A percentile compares a stretch with the other conserved stretches of the same genome.
phyloP scores from a whole-genome alignment of 2,888 invertebrate species.

The Polydesmus complanatus region DNA sequence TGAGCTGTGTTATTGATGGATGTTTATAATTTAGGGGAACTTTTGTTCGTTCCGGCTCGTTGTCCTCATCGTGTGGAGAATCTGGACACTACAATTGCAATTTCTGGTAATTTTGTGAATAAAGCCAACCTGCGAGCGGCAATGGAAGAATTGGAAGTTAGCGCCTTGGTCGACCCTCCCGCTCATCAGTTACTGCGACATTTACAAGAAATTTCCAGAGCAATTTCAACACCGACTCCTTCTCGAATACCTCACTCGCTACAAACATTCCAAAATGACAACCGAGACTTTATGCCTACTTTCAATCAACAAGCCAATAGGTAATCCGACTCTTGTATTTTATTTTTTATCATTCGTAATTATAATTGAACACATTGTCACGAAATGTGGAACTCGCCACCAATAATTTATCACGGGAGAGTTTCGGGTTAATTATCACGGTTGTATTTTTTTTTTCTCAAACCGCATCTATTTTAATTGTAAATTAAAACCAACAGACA shows the following conservation, averaged over 20 bases:
- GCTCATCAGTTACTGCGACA: constrained; percentile 19
- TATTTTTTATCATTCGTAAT: too few species aligned
- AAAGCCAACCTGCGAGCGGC: constrained; percentile 25
- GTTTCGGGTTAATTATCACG: too few species aligned
- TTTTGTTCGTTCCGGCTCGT: constrained; percentile 29
- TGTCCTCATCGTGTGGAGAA: constrained; percentile 29
- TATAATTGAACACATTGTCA: too few species aligned
- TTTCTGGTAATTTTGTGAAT: constrained; percentile 30
- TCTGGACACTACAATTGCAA: constrained; percentile 26
- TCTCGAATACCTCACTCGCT: constrained; percentile 6
- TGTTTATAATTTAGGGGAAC: constrained; percentile 23
- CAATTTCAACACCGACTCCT: constrained; percentile 9
- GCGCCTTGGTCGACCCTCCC: constrained; percentile 24
- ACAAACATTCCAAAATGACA: constrained; percentile 11
- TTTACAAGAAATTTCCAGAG: constrained; percentile 9
- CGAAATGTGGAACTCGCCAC: too few species aligned
- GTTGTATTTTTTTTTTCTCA: too few species aligned
- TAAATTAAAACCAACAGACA: too few species aligned
- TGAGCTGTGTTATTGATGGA: background rate
- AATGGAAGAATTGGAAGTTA: constrained; percentile 24
- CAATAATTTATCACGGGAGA: too few species aligned
- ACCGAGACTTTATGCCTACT: constrained; percentile 9
- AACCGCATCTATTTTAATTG: too few species aligned
- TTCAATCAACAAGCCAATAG: constrained; percentile 11
- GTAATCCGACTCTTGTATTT: too few species aligned